A percentile compares a stretch with the other conserved stretches of the same genome.
Conservation (phyloP, 2,797 vertebrate species). For the Notolepis coatsorum region DNA sequence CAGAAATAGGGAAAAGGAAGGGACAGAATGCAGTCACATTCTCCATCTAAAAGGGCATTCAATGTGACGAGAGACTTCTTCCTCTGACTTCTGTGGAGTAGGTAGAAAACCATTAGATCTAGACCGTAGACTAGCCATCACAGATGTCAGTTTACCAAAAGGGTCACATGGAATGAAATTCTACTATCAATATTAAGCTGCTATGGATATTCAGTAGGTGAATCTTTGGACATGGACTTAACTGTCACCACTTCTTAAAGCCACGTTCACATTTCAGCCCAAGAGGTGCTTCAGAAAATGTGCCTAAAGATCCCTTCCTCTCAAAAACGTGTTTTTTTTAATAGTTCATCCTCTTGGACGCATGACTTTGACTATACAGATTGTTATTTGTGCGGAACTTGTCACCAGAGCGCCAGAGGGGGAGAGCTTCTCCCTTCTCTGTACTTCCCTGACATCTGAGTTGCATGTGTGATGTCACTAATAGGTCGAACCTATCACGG, state of each 20-base stretch:
- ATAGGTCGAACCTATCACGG: too few relatives aligned
- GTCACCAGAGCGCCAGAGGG: too few relatives aligned
- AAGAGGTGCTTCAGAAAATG: too few relatives aligned
- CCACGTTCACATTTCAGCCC: background rate
- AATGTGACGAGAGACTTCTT: slow-evolving; percentile 14
- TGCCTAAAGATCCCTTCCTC: too few relatives aligned
- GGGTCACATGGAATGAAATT: slow-evolving; percentile 22
- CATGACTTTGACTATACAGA: too few relatives aligned
- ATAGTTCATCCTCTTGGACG: too few relatives aligned
- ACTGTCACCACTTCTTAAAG: background rate
- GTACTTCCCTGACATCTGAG: too few relatives aligned
- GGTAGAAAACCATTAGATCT: slow-evolving; percentile 11
- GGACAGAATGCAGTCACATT: slow-evolving; percentile 13
- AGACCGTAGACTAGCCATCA: slow-evolving; percentile 2
- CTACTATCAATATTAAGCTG: slow-evolving; percentile 30
- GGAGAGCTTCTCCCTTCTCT: too few relatives aligned
- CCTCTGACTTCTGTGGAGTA: slow-evolving; percentile 9
- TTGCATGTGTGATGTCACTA: too few relatives aligned
- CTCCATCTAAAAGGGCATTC: slow-evolving; percentile 42
- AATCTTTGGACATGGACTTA: slow-evolving; percentile 17
- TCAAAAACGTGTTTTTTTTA: too few relatives aligned
- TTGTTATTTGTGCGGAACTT: too few relatives aligned
- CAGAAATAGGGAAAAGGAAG: background rate
- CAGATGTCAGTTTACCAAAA: slow-evolving; percentile 1
- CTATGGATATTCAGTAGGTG: slow-evolving; percentile 24